phyloP scores from a whole-genome alignment of 1,140 invertebrate species.

The Drosophila bocqueti region DNA sequence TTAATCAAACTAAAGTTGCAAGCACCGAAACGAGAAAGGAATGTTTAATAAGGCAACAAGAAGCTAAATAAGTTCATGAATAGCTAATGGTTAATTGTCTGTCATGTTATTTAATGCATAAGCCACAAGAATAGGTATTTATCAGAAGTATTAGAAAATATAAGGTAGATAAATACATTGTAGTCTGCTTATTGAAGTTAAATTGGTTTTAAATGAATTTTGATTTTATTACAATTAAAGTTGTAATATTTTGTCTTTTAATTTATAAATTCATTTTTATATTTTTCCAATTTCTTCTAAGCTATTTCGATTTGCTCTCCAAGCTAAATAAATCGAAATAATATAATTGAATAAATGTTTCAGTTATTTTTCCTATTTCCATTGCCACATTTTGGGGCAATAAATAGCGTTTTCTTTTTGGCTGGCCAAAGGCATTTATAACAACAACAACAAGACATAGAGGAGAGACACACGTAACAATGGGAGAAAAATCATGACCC shows the following conservation, averaged over 20 bases:
- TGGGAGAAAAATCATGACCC: conserved; percentile 32
- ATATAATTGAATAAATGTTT: conserved; percentile 37
- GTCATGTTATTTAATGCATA: background rate
- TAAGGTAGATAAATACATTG: background rate
- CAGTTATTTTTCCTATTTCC: background rate
- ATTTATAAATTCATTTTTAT: background rate
- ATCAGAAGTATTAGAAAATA: background rate
- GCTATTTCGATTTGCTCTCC: background rate
- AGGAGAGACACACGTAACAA: conserved; percentile 24
- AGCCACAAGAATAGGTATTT: conserved; percentile 1
- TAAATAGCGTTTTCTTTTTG: conserved; percentile 28
- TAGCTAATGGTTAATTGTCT: conserved; percentile 7
- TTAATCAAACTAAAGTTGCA: conserved; percentile 38
- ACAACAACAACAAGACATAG: conserved; percentile 4
- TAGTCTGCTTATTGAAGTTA: background rate
- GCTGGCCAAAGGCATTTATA: conserved; percentile 28
- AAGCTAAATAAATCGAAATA: conserved; percentile 4
- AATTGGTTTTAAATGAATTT: background rate
- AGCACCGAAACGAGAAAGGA: conserved; percentile 14
- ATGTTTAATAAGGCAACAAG: conserved; percentile 19
- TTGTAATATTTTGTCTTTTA: background rate
- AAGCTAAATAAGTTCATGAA: conserved; percentile 16
- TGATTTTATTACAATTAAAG: background rate
- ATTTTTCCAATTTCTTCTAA: background rate
- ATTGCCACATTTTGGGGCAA: conserved; percentile 15